phyloP scores from a whole-genome alignment of 2,113 vertebrate species.

The Poicephalus gulielmi region DNA sequence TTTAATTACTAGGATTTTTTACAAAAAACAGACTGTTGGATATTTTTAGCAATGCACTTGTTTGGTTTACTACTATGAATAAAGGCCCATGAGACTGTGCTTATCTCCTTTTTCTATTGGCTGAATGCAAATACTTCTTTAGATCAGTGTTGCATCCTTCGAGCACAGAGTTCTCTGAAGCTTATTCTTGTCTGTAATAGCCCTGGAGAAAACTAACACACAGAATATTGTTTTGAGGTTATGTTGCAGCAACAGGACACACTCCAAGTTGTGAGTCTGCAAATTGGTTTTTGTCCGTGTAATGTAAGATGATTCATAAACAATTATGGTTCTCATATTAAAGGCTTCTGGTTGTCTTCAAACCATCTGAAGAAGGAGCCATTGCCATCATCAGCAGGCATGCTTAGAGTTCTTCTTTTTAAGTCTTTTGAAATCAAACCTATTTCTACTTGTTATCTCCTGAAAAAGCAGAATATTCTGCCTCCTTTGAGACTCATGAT shows the following conservation, averaged over 20 bases:
- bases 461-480: not conserved
- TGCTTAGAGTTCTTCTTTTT: not conserved
- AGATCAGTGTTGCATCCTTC: not conserved
- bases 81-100: not conserved
- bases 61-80: not conserved
- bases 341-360: not conserved
- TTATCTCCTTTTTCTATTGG: not conserved
- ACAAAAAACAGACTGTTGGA: not conserved
- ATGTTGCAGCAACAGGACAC: not conserved
- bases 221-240: not conserved
- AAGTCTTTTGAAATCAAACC: not conserved
- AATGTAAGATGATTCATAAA: slow-evolving; percentile 39
- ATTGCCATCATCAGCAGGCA: not conserved
- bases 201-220: not conserved
- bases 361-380: not conserved
- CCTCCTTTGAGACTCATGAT: not conserved
- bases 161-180: not conserved
- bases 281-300: slow-evolving; percentile 29
- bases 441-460: not conserved
- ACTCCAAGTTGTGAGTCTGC: not conserved
- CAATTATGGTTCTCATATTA: not conserved
- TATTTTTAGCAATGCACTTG: not conserved
- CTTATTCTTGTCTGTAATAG: not conserved
- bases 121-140: not conserved
- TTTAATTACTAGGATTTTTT: not conserved